Conservation (phyloP, 2,113 vertebrate species). For the Heterocephalus glaber region DNA sequence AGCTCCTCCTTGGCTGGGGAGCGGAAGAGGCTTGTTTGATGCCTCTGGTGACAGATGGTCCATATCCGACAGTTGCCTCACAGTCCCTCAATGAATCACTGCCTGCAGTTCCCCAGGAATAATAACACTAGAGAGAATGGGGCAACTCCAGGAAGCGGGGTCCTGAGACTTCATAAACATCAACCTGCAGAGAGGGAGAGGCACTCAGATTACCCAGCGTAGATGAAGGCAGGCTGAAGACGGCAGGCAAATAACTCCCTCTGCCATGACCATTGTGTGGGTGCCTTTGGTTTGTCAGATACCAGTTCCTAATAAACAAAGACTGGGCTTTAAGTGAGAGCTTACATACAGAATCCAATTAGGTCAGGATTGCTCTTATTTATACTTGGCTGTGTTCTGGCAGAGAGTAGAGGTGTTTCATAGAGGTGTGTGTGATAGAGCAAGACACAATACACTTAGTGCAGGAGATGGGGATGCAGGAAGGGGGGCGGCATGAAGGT, state of each 20-base stretch:
- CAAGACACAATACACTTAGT: accelerated
- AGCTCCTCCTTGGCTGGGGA: neutral
- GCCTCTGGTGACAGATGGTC: accelerated
- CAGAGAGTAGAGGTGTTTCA: accelerated
- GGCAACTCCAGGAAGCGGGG: accelerated
- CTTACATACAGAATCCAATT: accelerated
- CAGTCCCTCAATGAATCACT: neutral
- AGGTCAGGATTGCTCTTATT: too few species aligned
- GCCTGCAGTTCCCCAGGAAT: neutral
- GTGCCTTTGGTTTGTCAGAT: accelerated
- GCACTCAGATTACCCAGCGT: accelerated
- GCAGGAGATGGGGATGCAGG: neutral
- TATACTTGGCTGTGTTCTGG: accelerated
- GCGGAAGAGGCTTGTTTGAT: neutral
- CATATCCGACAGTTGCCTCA: accelerated
- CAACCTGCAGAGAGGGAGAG: neutral
- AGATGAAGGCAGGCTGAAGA: neutral
- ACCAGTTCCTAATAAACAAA: neutral
- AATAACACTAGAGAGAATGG: accelerated
- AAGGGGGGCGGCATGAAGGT: too few species aligned
- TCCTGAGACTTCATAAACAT: neutral
- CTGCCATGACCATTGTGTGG: accelerated
- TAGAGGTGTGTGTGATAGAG: accelerated
- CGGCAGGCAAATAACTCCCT: accelerated
- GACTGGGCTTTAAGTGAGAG: too few species aligned